Conservation (phyloP, 2,113 vertebrate species). For the Pycnonotus jocosus region DNA sequence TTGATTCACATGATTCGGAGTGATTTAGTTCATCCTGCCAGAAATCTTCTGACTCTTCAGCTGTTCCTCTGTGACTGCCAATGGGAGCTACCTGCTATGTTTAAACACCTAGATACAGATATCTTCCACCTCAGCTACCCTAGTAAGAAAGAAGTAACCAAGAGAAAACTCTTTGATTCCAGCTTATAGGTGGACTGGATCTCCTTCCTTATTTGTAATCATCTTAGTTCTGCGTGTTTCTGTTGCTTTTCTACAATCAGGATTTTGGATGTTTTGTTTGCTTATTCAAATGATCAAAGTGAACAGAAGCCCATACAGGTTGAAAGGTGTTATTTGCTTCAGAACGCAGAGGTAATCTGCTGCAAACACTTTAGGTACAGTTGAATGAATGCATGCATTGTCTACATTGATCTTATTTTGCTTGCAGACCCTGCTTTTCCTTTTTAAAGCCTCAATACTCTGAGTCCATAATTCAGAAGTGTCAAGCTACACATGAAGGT, state of each 20-base stretch:
- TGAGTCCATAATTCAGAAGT: constrained; percentile 1
- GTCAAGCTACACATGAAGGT: not conserved
- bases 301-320: not conserved
- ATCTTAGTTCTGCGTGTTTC: not conserved
- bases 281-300: not conserved
- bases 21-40: not conserved
- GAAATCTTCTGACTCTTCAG: not conserved
- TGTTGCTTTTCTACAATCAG: not conserved
- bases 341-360: not conserved
- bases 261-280: not conserved
- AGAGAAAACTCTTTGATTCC: not conserved
- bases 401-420: not conserved
- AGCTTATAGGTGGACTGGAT: not conserved
- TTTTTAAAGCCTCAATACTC: not conserved
- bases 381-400: not conserved
- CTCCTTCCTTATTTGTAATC: not conserved
- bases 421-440: not conserved
- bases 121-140: not conserved
- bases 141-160: not conserved
- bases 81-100: not conserved
- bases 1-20: not conserved
- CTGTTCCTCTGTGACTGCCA: not conserved
- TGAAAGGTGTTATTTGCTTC: not conserved
- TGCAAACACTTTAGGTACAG: not conserved
- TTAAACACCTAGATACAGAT: not conserved